Evolutionary conservation across 2,888 invertebrate species (phyloP).

Genomic region (Drosophila anomelani): DNA sequence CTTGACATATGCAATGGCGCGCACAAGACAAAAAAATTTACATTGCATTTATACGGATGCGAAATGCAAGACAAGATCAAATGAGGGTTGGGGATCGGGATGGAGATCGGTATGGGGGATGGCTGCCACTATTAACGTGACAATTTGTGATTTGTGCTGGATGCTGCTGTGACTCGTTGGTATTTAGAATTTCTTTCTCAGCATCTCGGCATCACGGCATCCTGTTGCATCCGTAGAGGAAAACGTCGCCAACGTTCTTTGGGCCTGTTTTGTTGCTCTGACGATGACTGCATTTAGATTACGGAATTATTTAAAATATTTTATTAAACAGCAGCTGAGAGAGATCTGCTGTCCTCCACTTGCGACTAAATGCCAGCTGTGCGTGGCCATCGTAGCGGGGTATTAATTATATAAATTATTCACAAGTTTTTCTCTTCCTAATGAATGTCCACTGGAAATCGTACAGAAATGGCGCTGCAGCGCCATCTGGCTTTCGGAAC

Average conservation of each 20-base stretch:
- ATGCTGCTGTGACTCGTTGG: constrained; percentile 61
- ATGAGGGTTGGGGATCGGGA: constrained; percentile 38
- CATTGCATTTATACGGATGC: constrained; percentile 76
- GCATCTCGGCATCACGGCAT: constrained; percentile 49
- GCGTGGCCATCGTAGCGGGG: constrained; percentile 62
- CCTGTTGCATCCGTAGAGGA: constrained; percentile 33
- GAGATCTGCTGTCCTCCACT: constrained; percentile 24
- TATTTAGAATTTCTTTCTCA: constrained; percentile 76
- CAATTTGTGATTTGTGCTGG: constrained; percentile 80
- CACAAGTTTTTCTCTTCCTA: constrained; percentile 60
- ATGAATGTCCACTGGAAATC: constrained; percentile 58
- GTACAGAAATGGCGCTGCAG: constrained; percentile 42
- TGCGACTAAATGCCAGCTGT: constrained; percentile 55
- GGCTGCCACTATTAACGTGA: constrained; percentile 75
- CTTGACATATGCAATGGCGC: constrained; percentile 74
- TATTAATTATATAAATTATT: constrained; percentile 78
- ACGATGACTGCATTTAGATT: constrained; percentile 83
- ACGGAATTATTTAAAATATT: constrained; percentile 84
- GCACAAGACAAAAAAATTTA: constrained; percentile 78
- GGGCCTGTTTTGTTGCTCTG: constrained; percentile 42
- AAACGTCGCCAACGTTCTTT: constrained; percentile 44
- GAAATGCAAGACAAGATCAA: constrained; percentile 57
- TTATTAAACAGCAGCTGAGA: constrained; percentile 76
- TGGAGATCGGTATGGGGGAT: constrained; percentile 17
- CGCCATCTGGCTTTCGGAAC: constrained; percentile 59